Evolutionary conservation across 2,888 invertebrate species (phyloP), one percentile per base, ranked within the genome.

Genomic region (Theodoxus fluviatilis): DNA sequence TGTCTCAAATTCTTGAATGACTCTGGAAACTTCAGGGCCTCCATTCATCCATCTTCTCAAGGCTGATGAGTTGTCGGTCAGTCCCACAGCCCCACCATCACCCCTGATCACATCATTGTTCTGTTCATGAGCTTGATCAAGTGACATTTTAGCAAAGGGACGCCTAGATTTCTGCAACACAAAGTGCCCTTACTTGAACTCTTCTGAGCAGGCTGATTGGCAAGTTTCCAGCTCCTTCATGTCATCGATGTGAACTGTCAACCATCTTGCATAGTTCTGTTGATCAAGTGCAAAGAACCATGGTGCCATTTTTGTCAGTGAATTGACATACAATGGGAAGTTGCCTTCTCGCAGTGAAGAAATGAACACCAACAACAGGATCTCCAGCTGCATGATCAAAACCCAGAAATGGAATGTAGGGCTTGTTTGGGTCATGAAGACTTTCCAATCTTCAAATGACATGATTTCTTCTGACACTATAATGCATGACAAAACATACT

Each of bases 311-410:
- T 7, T 9, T 43, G 22, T 37, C 31, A 67, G 33, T n/a, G 67
- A 43, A 28, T 67, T 49, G 3, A 47, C 35, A 47, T 67, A 70
- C 28, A 71, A 25, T 18, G 12, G 31, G 37, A 71, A 70, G 22
- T 47, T 47, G 15, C n/a, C 69, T 35, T 43, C 35, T 63, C 69
- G 7, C 1, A 49, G 47, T 18, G 68, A 37, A 3, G 63, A 15
- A 31, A 71, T 49, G 63, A 70, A 70, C 38, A 33, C 15, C n/a
- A 67, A 47, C 12, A 70, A 18, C 33, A 37, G 22, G 57, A 70
- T 22, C 43, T 70, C 67, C 25, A 70, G 35, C n/a, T 67, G 18
- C 35, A 67, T n/a, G 2, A 70, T 38, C 31, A 37, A n/a, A 28
- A 37, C 6, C 64, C 3, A 59, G 31, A 2, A 59, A 18, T 59